Evolutionary conservation across 1,140 invertebrate genomes (phyloP).

Genomic region (Drosophila parabipectinata): DNA sequence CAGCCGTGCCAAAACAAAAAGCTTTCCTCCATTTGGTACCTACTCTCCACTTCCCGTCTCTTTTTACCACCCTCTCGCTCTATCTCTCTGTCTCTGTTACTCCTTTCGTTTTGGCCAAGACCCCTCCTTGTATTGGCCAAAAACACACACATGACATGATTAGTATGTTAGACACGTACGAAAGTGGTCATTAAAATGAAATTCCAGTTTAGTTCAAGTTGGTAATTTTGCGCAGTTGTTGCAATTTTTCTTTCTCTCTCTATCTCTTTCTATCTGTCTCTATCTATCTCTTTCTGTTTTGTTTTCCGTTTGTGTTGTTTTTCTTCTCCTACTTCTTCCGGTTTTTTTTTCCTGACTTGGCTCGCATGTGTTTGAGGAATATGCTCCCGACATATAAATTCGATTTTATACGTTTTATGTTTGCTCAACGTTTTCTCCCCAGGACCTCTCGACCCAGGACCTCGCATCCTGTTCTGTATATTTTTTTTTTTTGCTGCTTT

Average conservation of each 20-base stretch:
- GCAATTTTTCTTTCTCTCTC: conserved; percentile 62
- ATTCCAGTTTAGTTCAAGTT: conserved; percentile 81
- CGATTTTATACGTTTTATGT: conserved; percentile 81
- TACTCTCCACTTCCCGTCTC: background rate
- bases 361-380: conserved; percentile 63
- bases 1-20: conserved; percentile 73
- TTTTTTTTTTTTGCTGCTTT: background rate
- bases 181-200: conserved; percentile 84
- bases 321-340: conserved; percentile 11
- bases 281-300: conserved; percentile 14
- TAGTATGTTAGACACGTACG: conserved; percentile 83
- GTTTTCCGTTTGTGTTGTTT: conserved; percentile 5
- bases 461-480: conserved; percentile 2
- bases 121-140: background rate
- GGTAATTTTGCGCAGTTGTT: conserved; percentile 82
- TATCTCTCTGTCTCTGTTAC: background rate
- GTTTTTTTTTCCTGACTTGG: conserved; percentile 1
- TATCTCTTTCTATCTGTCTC: conserved; percentile 2
- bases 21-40: conserved; percentile 18
- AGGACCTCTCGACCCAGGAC: conserved; percentile 5
- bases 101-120: conserved; percentile 29
- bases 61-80: no score
- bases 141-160: conserved; percentile 70
- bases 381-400: conserved; percentile 80
- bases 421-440: conserved; percentile 57